Conservation (phyloP, 1,140 invertebrate genomes). For the Lepeophtheirus salmonis region DNA sequence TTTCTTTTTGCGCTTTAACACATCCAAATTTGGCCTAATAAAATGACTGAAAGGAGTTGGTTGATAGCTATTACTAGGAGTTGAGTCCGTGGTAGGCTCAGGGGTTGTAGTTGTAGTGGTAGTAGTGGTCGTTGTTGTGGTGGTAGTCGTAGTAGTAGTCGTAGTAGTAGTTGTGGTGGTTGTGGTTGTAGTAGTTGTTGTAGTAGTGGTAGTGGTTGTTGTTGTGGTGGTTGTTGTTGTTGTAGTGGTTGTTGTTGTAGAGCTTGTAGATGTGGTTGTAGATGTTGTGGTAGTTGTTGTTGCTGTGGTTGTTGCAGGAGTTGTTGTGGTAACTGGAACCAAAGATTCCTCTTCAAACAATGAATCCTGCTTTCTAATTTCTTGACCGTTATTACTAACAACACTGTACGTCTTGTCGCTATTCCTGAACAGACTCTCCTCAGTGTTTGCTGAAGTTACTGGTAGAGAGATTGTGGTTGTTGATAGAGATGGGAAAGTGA, state of each 20-base stretch:
- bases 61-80: background rate
- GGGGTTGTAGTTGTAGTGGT: background rate
- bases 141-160: background rate
- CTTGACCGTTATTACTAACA: background rate
- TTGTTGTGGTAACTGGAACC: background rate
- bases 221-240: background rate
- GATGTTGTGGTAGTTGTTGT: constrained; percentile 2
- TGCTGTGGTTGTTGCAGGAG: background rate
- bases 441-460: background rate
- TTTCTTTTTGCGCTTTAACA: background rate
- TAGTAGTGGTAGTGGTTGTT: background rate
- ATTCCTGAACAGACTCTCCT: no score
- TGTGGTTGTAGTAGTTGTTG: background rate
- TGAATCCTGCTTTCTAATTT: background rate
- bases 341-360: background rate
- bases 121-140: background rate
- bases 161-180: background rate
- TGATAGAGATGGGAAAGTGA: background rate
- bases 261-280: constrained; percentile 5
- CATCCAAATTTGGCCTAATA: background rate
- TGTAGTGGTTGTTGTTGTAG: background rate
- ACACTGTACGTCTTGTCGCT: no score
- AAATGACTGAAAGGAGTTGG: background rate
- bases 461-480: background rate
- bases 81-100: background rate